Percentiles rank a stretch among this genome's conserved stretches.
These are phyloP conservation scores for Diadumene lineata DNA, from an alignment of 92 coral and sea anemone species.

Conservation along the genomic window DNA sequence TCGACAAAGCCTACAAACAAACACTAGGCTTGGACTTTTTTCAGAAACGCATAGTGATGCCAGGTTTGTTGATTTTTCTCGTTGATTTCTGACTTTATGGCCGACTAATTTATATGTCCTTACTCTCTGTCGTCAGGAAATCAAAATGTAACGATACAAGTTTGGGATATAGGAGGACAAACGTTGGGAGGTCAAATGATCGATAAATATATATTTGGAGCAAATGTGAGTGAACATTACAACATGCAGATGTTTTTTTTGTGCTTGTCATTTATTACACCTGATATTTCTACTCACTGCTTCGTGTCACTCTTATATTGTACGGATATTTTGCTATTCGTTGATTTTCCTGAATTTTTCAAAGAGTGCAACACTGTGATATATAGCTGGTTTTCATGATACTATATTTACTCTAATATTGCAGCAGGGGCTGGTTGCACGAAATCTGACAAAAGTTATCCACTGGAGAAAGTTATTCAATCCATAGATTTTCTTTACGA, in stretches of 20 bases:
- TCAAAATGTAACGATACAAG: slow-evolving; percentile 88
- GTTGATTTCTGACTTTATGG: not conserved
- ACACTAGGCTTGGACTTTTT: slow-evolving; percentile 95
- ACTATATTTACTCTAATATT: too few relatives aligned
- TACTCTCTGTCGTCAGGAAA: slow-evolving; percentile 52
- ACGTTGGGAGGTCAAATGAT: slow-evolving; percentile 98
- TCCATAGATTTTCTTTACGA: too few relatives aligned
- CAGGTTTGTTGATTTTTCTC: slow-evolving; percentile 55
- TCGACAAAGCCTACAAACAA: slow-evolving; percentile 92
- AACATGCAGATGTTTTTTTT: not conserved
- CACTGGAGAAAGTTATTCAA: too few relatives aligned
- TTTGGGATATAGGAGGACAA: slow-evolving; percentile 99
- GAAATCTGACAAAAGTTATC: too few relatives aligned
- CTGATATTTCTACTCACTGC: too few relatives aligned
- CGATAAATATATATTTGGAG: slow-evolving; percentile 94
- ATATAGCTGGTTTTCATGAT: too few relatives aligned
- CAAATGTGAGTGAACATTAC: slow-evolving; percentile 68
- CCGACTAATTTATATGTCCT: too few relatives aligned
- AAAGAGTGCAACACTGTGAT: too few relatives aligned
- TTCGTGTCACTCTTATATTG: too few relatives aligned
- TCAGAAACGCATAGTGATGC: slow-evolving; percentile 79
- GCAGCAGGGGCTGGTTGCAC: too few relatives aligned
- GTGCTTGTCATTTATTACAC: not conserved
- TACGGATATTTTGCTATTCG: too few relatives aligned
- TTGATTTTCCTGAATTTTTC: too few relatives aligned